Conservation (phyloP, 2,888 invertebrate species). For the Pomacea canaliculata region DNA sequence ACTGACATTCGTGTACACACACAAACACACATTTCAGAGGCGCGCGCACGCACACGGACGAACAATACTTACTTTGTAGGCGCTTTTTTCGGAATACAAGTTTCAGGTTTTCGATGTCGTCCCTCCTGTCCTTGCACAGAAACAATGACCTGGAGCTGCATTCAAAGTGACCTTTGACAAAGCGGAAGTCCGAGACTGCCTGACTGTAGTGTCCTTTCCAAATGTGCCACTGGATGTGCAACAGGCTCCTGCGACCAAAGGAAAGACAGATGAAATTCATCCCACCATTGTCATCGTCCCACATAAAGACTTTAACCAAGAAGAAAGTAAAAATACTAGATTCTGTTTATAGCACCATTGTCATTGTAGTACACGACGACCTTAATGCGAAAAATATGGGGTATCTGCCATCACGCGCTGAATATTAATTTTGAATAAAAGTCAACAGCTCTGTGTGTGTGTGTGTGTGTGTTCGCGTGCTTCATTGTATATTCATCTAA, state of each 20-base stretch:
- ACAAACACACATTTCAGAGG: neutral
- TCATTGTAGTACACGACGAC: too few relatives aligned
- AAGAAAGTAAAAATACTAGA: too few relatives aligned
- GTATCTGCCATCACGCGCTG: too few relatives aligned
- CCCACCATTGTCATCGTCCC: too few relatives aligned
- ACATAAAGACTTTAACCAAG: too few relatives aligned
- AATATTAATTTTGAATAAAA: too few relatives aligned
- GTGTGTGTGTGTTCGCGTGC: too few relatives aligned
- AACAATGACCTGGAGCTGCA: conserved; percentile 9
- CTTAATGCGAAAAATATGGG: too few relatives aligned
- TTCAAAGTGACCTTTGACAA: conserved; percentile 18
- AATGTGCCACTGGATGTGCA: conserved; percentile 23
- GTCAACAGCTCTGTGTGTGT: too few relatives aligned
- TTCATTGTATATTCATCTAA: too few relatives aligned
- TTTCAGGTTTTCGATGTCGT: conserved; percentile 15
- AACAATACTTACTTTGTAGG: conserved; percentile 1
- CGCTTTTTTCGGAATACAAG: conserved; percentile 14
- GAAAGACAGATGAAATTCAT: too few relatives aligned
- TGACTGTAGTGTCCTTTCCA: conserved; percentile 21
- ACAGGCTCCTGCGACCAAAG: conserved; percentile 7
- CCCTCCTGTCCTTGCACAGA: conserved; percentile 2
- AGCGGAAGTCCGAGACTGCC: conserved; percentile 23
- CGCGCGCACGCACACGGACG: neutral
- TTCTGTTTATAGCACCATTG: too few relatives aligned
- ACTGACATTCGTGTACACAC: neutral